Base-by-base conservation (phyloP, 2,797 vertebrate genomes). In the Paguma larvata region DNA sequence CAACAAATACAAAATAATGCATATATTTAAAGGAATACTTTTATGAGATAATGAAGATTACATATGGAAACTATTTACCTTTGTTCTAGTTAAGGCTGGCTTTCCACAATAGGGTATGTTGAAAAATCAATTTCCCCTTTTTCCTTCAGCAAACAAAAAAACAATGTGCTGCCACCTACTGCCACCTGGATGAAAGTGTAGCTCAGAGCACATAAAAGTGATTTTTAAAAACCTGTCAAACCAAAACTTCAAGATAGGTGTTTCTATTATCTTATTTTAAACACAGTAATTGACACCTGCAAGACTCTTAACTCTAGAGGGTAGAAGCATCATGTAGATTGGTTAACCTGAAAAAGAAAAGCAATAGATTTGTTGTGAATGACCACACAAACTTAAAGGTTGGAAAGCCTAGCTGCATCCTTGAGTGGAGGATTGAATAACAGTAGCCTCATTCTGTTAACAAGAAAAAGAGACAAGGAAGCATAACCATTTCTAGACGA, bases 141-240 rank as follows among this genome's bases (percentile, higher is more conserved):
- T 13, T 8, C n/a, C 5, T 10, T 63, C 25, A 27, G 46, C 19
- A 79, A 97, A 56, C 77, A 63, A 34, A 51, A 65, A 88, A 12
- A 83, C 68, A 18, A 85, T 75, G 48, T 97, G 94, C 91, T 96
- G 97, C 96, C 98, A 97, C 75, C 98, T 98, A 85, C 92, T 88
- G 98, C 83, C 89, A 77, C 70, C 4, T 59, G 6, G 5, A 6
- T 34, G 44, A 75, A 97, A 96, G 51, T 48, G 51, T 53, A 85
- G 21, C 48, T 85, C 78, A 41, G 59, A 62, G 59, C 62, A 68
- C 27, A 32, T 1, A n/a, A 59, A 79, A 23, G 6, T 21, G n/a
- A 19, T 30, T 70, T 65, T 56, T 44, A 41, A 7, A 25, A 53
- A 53, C 27, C 1, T 85, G 5, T 72, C 41, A n/a, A 84, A 44